Conservation (phyloP, 2,113 vertebrate genomes). For the Seriola quinqueradiata region DNA sequence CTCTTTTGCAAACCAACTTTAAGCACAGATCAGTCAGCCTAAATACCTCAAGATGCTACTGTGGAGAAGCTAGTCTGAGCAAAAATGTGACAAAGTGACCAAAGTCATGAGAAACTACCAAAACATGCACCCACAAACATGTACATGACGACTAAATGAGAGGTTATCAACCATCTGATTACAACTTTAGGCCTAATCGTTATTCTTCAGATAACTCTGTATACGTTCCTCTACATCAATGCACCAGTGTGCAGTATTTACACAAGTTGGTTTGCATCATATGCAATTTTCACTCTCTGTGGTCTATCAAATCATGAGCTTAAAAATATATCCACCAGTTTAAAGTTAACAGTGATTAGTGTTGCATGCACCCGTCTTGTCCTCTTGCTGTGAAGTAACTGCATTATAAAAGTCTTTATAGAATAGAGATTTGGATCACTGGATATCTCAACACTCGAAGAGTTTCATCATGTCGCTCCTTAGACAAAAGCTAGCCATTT, state of each 20-base stretch:
- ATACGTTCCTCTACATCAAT: conserved; percentile 24
- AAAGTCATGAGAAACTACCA: conserved; percentile 75
- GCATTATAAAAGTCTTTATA: conserved; percentile 46
- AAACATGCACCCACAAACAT: conserved; percentile 75
- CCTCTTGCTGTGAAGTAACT: conserved; percentile 29
- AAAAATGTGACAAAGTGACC: conserved; percentile 77
- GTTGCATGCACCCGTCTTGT: conserved; percentile 11
- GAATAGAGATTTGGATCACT: conserved; percentile 55
- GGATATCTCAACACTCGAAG: conserved; percentile 46
- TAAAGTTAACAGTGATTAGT: conserved; percentile 21
- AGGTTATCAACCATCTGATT: conserved; percentile 75
- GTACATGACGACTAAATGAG: conserved; percentile 76
- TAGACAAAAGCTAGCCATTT: conserved; percentile 38
- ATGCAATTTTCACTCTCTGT: conserved; percentile 34
- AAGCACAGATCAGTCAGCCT: conserved; percentile 56
- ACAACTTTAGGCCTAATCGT: conserved; percentile 72
- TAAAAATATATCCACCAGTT: conserved; percentile 35
- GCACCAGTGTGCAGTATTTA: conserved; percentile 21
- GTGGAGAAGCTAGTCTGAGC: conserved; percentile 67
- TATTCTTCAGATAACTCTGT: conserved; percentile 69
- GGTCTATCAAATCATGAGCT: conserved; percentile 10
- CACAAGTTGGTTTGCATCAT: conserved; percentile 34
- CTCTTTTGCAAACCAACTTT: conserved; percentile 54
- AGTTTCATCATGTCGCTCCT: conserved; percentile 51
- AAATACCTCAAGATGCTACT: conserved; percentile 76